These are phyloP conservation scores for Thermophis baileyi DNA, from an alignment of 2,113 vertebrate species.

Conservation along the genomic window DNA sequence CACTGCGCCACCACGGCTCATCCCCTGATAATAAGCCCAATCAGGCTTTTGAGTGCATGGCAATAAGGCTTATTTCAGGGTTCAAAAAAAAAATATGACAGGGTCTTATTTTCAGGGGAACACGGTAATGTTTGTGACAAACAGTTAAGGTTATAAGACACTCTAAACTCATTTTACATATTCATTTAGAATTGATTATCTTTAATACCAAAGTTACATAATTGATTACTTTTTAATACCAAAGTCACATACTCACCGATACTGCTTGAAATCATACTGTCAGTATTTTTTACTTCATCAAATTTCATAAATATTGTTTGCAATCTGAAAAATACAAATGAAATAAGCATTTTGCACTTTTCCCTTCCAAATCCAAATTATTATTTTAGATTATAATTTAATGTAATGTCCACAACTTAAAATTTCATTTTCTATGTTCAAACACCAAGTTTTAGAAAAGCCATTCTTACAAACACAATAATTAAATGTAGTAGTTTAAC, in stretches of 20 bases:
- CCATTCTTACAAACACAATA: not conserved
- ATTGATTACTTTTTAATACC: not conserved
- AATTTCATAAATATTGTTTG: conserved; percentile 89
- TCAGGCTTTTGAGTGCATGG: too few relatives aligned
- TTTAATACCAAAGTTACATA: not conserved
- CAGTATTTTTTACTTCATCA: conserved; percentile 92
- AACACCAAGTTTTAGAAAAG: not conserved
- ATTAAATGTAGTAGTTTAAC: not conserved
- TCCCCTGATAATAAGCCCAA: too few relatives aligned
- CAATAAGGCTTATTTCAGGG: too few relatives aligned
- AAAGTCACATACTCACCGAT: conserved; percentile 76
- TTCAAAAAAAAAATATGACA: too few relatives aligned
- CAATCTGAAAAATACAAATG: conserved; percentile 72
- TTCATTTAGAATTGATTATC: not conserved
- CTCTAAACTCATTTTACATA: not conserved
- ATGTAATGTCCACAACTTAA: not conserved
- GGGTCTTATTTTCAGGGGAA: too few relatives aligned
- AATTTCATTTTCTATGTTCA: not conserved
- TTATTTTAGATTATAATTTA: conserved; percentile 1
- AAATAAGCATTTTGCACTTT: not conserved
- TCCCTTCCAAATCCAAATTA: not conserved
- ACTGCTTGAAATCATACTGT: conserved; percentile 87
- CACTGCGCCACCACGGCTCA: too few relatives aligned
- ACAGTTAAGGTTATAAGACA: not conserved
- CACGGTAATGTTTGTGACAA: not conserved